Evolutionary conservation across 2,113 vertebrate genomes (phyloP).

Genomic region (Myrmecophaga tridactyla): DNA sequence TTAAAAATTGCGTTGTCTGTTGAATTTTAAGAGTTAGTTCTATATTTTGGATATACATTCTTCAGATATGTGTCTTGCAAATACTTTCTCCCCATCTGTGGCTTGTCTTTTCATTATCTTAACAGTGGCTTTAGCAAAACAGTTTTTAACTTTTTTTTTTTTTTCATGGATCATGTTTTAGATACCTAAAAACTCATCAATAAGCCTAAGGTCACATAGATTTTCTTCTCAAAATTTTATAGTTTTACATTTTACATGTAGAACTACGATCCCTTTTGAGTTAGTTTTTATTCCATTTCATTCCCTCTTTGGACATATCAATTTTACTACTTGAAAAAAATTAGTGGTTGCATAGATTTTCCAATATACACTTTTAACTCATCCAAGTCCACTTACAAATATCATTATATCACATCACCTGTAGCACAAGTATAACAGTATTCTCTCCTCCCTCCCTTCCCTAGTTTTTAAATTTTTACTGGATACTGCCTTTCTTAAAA

Average conservation of each 20-base stretch:
- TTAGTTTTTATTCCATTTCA: neutral
- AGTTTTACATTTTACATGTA: too few relatives aligned
- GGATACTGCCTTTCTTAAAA: neutral
- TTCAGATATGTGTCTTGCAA: too few relatives aligned
- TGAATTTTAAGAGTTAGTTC: neutral
- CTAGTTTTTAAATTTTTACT: neutral
- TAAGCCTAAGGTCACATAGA: too few relatives aligned
- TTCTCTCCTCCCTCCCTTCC: neutral
- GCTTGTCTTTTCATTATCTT: too few relatives aligned
- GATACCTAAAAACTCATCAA: too few relatives aligned
- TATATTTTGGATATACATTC: too few relatives aligned
- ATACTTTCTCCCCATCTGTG: too few relatives aligned
- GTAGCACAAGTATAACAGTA: neutral
- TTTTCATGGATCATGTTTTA: too few relatives aligned
- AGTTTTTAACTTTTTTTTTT: too few relatives aligned
- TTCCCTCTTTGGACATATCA: neutral
- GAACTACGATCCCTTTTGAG: too few relatives aligned
- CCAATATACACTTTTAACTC: neutral
- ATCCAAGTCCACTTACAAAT: neutral
- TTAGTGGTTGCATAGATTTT: neutral
- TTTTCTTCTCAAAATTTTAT: too few relatives aligned
- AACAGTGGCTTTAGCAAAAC: too few relatives aligned
- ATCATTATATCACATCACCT: neutral
- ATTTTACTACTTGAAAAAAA: neutral
- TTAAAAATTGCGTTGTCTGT: neutral